A percentile compares a stretch with the other conserved stretches of the same genome.
Evolutionary conservation across 2,888 invertebrate genomes (phyloP).

Genomic region (Melieria omissa): DNA sequence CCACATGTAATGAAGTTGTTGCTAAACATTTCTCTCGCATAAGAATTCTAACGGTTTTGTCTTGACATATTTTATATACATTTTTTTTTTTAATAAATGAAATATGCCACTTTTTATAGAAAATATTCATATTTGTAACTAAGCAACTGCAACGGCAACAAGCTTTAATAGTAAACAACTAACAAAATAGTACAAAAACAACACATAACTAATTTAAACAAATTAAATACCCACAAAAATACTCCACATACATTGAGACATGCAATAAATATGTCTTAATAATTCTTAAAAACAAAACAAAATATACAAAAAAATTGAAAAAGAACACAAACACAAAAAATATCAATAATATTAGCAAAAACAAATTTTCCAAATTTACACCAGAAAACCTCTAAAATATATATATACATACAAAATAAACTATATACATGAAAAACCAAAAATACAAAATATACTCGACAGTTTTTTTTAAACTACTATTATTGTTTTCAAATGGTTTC

Average conservation of each 20-base stretch:
- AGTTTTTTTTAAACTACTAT: conserved; percentile 46
- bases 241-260: no score
- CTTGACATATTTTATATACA: no score
- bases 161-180: not conserved
- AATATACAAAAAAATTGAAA: not conserved
- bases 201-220: not conserved
- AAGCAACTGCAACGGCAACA: not conserved
- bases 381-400: not conserved
- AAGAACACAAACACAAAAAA: not conserved
- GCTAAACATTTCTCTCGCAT: no score
- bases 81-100: no score
- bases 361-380: not conserved
- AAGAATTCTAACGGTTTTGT: no score
- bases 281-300: no score
- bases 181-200: not conserved
- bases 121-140: no score
- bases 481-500: conserved; percentile 45
- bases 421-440: not conserved
- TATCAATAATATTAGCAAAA: not conserved
- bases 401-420: not conserved
- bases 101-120: no score
- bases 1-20: no score
- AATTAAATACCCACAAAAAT: no score
- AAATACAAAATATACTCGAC: conserved; percentile 33
- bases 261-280: no score